Evolutionary conservation across 2,113 vertebrate species (phyloP).

Genomic region (Bambusicola thoracicus): DNA sequence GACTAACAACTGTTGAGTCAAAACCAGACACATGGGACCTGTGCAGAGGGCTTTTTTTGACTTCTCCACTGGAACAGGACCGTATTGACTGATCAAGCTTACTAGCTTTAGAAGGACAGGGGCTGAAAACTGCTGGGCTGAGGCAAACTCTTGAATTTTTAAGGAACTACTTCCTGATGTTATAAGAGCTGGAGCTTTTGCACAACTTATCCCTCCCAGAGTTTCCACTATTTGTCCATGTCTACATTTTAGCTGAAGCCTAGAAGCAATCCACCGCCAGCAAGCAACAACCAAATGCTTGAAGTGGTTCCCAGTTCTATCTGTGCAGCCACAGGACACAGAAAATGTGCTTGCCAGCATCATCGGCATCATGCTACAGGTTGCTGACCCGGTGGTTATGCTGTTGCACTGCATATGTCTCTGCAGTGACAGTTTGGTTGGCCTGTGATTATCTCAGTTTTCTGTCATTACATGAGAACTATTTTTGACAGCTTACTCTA

Average conservation of each 20-base stretch:
- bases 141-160: background rate
- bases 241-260: background rate
- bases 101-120: background rate
- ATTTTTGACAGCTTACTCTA: background rate
- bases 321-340: background rate
- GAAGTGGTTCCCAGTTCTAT: background rate
- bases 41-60: background rate
- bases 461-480: background rate
- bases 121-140: background rate
- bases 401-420: background rate
- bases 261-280: background rate
- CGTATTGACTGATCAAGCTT: background rate
- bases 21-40: fast-evolving
- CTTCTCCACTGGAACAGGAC: background rate
- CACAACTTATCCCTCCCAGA: background rate
- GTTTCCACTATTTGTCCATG: background rate
- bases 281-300: background rate
- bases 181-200: background rate
- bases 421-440: background rate
- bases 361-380: background rate
- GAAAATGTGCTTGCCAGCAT: background rate
- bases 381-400: background rate
- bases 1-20: fast-evolving
- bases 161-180: background rate
- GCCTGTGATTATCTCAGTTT: background rate